Base-by-base conservation (phyloP, 1,140 invertebrate genomes). In the Tetraneura akinire region DNA sequence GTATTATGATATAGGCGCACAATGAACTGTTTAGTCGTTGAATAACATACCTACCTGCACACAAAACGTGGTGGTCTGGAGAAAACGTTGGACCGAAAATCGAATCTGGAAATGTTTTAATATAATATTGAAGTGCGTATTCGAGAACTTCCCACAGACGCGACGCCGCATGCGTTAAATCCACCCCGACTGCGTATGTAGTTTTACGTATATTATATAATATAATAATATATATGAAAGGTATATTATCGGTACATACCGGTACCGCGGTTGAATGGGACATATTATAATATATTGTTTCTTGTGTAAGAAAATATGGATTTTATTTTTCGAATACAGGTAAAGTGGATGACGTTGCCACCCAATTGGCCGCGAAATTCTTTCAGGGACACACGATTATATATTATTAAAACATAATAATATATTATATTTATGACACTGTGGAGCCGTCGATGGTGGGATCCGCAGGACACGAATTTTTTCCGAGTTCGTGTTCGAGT, bases 281-380 rank as follows among this genome's bases (percentile, higher is more conserved):
- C 32, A 37, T n/a, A n/a, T 37, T 37, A 37, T 37, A 37, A 37
- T 37, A 37, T 37, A 37, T 37, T 37, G 32, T 37, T 37, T 37
- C 32, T 18, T 2, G 6, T 26, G 16, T 29, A 60, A 42, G 64
- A 66, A 47, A 68, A 47, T 47, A 68, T 26, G n/a, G 45, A 68
- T 47, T 6, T 16, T 47, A 68, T 14, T 68, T 37, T 37, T 26
- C 21, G 42, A 68, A 68, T 47, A 55, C 53, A 76, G 53, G 73
- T 76, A 51, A 76, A 42, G 51, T 57, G 23, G 13, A 60, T 14
- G n/a, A 21, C n/a, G 32, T 23, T 21, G 71, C 71, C 73, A 76
- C 73, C 73, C 73, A 57, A 76, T 76, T 76, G 73, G 73, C 8
- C 8, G 32, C 73, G 16, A 76, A 76, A 55, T 76, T 57, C 53